Conservation (phyloP, 1,140 invertebrate species). For the Drosophila busckii region DNA sequence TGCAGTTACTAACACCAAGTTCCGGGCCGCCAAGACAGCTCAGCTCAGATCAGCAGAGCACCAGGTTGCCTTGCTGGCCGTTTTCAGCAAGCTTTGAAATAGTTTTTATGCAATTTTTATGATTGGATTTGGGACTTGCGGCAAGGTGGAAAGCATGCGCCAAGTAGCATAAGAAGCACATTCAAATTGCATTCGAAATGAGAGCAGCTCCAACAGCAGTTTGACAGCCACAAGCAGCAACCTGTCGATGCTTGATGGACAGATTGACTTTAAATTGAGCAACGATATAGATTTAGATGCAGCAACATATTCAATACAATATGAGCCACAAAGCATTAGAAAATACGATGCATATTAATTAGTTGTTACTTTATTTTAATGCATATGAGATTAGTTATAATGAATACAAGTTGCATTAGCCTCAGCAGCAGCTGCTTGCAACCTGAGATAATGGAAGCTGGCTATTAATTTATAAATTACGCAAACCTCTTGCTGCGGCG, state of each 20-base stretch:
- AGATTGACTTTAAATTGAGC: too few species aligned
- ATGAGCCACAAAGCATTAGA: background rate
- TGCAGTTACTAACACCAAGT: constrained; percentile 30
- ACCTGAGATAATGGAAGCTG: constrained; percentile 26
- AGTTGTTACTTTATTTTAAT: constrained; percentile 8
- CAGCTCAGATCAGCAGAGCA: constrained; percentile 4
- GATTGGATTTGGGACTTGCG: constrained; percentile 43
- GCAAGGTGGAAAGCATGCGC: background rate
- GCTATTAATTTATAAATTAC: constrained; percentile 33
- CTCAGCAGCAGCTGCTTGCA: background rate
- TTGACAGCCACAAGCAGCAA: constrained; percentile 5
- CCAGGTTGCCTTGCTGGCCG: constrained; percentile 10
- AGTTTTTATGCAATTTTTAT: constrained; percentile 46
- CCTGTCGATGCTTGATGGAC: too few species aligned
- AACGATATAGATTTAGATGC: too few species aligned
- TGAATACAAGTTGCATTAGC: constrained; percentile 16
- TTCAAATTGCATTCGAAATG: constrained; percentile 26
- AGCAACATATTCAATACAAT: too few species aligned
- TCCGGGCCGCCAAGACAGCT: background rate
- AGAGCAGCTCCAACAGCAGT: constrained; percentile 5
- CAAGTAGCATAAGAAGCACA: constrained; percentile 16
- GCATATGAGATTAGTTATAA: constrained; percentile 28
- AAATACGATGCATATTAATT: constrained; percentile 28
- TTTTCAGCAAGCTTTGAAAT: constrained; percentile 39
- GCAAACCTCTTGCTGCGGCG: constrained; percentile 16